phyloP scores from a whole-genome alignment of 2,888 invertebrate genomes.

The Neoscelio sp. region DNA sequence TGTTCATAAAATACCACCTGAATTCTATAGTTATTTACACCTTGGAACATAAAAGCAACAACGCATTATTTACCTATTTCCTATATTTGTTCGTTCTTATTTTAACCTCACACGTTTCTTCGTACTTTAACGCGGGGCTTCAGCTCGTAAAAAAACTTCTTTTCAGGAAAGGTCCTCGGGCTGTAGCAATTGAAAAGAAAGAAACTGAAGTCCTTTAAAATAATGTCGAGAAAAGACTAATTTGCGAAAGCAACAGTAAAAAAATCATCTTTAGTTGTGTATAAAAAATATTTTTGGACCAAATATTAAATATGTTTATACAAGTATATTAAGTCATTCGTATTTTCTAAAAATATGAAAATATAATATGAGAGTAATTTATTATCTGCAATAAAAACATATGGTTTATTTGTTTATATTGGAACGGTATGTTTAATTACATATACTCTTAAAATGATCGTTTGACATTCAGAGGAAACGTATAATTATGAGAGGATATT shows the following conservation, averaged over 20 bases:
- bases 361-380: too few relatives aligned
- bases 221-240: constrained; percentile 21
- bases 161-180: constrained; percentile 45
- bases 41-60: constrained; percentile 20
- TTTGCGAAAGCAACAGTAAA: constrained; percentile 23
- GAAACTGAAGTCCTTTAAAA: constrained; percentile 53
- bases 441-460: too few relatives aligned
- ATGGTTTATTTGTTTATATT: too few relatives aligned
- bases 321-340: too few relatives aligned
- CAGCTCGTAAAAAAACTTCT: constrained; percentile 54
- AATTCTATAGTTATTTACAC: constrained; percentile 23
- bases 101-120: constrained; percentile 30
- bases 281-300: constrained; percentile 1
- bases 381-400: too few relatives aligned
- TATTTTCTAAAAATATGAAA: too few relatives aligned
- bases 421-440: too few relatives aligned
- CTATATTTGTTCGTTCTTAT: constrained; percentile 43
- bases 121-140: constrained; percentile 47
- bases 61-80: constrained; percentile 28
- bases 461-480: too few relatives aligned
- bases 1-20: constrained; percentile 20
- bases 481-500: too few relatives aligned
- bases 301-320: too few relatives aligned
- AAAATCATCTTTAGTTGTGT: too few relatives aligned
- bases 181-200: constrained; percentile 54